Conservation (phyloP, 2,113 vertebrate species). For the Pachypanchax playfairii region DNA sequence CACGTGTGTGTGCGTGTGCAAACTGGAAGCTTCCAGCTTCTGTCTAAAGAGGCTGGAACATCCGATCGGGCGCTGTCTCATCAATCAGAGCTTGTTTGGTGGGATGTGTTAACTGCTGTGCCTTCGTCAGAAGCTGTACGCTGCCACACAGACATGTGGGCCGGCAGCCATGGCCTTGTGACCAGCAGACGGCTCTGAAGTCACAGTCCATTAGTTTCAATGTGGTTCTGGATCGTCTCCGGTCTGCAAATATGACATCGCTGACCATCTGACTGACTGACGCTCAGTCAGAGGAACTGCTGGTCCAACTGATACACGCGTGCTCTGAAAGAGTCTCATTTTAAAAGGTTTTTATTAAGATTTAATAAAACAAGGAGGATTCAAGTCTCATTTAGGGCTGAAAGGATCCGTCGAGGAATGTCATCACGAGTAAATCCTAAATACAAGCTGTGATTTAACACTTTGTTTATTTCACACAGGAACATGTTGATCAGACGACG, state of each 20-base stretch:
- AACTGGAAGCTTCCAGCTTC: too few species aligned
- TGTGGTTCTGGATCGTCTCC: neutral
- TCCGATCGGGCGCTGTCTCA: slow-evolving; percentile 1
- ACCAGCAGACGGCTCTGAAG: slow-evolving; percentile 26
- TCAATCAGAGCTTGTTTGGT: slow-evolving; percentile 37
- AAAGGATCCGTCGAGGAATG: too few species aligned
- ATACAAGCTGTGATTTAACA: too few species aligned
- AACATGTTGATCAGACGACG: too few species aligned
- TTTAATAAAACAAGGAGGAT: too few species aligned
- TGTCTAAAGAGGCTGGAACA: neutral
- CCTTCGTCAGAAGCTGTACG: slow-evolving; percentile 23
- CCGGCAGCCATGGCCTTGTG: slow-evolving; percentile 18
- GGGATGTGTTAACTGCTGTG: slow-evolving; percentile 21
- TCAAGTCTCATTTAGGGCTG: too few species aligned
- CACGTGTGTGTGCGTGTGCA: too few species aligned
- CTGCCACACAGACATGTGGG: slow-evolving; percentile 33
- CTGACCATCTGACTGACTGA: slow-evolving; percentile 5
- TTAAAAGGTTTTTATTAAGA: too few species aligned
- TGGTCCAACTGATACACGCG: neutral
- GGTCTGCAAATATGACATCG: slow-evolving; percentile 2
- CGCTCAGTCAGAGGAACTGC: too few species aligned
- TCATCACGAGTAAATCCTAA: too few species aligned
- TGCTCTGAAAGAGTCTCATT: neutral
- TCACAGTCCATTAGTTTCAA: slow-evolving; percentile 20
- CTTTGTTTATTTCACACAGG: too few species aligned